Conservation (phyloP, 2,113 vertebrate genomes). For the Isichthys henryi region DNA sequence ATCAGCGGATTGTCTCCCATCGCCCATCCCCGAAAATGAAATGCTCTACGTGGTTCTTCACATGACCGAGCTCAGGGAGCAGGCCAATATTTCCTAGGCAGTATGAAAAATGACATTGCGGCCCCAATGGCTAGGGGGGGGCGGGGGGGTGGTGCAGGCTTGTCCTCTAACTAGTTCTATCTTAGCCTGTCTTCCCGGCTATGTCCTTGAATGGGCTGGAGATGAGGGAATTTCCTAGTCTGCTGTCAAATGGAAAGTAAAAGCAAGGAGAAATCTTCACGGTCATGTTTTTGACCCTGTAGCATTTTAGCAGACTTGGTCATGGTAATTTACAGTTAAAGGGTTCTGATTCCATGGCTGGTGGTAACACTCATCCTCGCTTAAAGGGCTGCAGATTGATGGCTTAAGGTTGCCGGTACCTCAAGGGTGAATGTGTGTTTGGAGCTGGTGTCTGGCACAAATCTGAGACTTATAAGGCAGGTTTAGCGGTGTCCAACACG, state of each 20-base stretch:
- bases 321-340: neutral
- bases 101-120: neutral
- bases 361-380: neutral
- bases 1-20: neutral
- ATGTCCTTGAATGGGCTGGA: neutral
- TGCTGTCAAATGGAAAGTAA: neutral
- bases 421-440: neutral
- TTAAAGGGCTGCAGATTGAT: neutral
- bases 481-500: neutral
- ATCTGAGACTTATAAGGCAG: neutral
- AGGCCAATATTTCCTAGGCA: neutral
- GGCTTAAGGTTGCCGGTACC: neutral
- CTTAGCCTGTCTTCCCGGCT: neutral
- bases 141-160: neutral
- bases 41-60: neutral
- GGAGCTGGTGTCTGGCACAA: neutral
- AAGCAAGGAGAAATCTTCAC: neutral
- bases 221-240: neutral
- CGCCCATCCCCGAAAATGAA: neutral
- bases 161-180: neutral
- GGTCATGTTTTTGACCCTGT: slow-evolving; percentile 6
- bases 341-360: neutral
- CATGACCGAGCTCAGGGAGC: neutral
- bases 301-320: neutral
- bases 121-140: neutral